Conservation (phyloP, 2,797 vertebrate genomes). For the Hydrolagus colliei region DNA sequence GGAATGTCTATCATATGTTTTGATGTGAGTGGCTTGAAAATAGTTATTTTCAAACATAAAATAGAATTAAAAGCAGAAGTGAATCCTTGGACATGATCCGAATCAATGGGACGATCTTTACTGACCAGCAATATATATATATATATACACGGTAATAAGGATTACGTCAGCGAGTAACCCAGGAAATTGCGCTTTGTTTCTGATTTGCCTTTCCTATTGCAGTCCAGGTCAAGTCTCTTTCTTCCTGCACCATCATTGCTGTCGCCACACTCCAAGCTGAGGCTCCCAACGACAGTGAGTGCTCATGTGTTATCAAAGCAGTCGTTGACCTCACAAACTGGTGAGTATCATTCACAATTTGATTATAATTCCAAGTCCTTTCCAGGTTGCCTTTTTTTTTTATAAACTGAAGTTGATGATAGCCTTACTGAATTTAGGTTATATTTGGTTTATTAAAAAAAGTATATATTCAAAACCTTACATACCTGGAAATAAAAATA, state of each 20-base stretch:
- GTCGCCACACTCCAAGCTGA: constrained; percentile 69
- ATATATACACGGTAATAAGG: not conserved
- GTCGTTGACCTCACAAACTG: constrained; percentile 48
- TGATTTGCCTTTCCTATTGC: constrained; percentile 61
- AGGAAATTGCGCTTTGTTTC: constrained; percentile 54
- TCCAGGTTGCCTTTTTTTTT: not conserved
- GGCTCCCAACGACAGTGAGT: constrained; percentile 50
- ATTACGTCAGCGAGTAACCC: constrained; percentile 52
- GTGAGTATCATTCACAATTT: constrained; percentile 53
- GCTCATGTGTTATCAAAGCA: constrained; percentile 58
- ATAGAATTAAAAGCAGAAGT: not conserved
- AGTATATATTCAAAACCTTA: not conserved
- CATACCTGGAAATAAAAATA: not conserved
- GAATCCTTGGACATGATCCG: not conserved
- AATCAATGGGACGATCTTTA: not conserved
- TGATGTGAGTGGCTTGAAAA: not conserved
- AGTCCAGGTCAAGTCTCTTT: constrained; percentile 64
- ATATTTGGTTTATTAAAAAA: constrained; percentile 28
- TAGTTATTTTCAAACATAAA: not conserved
- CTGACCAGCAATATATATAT: not conserved
- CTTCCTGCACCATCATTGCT: constrained; percentile 64
- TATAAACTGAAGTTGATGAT: constrained; percentile 16
- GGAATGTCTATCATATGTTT: not conserved
- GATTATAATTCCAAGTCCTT: constrained; percentile 33
- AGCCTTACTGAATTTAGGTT: constrained; percentile 33